Evolutionary conservation across 2,797 vertebrate species (phyloP).

Genomic region (Hydrophis major): DNA sequence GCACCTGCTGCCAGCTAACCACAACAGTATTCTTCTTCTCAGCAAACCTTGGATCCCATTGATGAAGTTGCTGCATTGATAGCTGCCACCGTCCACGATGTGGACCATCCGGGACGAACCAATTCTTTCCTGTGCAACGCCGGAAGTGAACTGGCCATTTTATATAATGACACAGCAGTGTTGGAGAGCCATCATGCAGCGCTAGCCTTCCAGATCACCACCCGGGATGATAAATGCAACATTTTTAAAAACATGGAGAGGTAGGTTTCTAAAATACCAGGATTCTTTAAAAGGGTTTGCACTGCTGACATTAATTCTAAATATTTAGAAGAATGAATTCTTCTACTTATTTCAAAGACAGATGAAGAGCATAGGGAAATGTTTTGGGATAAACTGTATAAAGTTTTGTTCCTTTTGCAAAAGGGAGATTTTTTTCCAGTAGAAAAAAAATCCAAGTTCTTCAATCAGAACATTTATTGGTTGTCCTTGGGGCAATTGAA

Average conservation of each 20-base stretch:
- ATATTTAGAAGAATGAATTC: no score
- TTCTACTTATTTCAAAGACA: not conserved
- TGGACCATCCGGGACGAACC: constrained; percentile 94
- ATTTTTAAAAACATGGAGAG: constrained; percentile 96
- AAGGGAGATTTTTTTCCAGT: not conserved
- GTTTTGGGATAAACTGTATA: not conserved
- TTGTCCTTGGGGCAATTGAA: no score
- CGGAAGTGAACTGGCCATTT: constrained; percentile 87
- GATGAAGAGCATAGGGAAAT: not conserved
- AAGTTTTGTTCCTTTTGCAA: not conserved
- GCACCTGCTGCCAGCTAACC: no score
- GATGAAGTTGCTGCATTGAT: constrained; percentile 93
- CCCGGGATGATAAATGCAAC: constrained; percentile 88
- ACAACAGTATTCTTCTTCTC: constrained; percentile 31
- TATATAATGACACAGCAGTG: constrained; percentile 93
- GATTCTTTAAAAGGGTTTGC: not conserved
- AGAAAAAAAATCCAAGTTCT: not conserved
- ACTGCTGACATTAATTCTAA: not conserved
- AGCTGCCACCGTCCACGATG: constrained; percentile 90
- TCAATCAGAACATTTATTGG: no score
- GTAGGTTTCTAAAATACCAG: constrained; percentile 61
- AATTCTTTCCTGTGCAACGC: constrained; percentile 97
- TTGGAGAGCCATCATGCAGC: constrained; percentile 95
- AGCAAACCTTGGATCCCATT: constrained; percentile 91
- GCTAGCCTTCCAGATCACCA: constrained; percentile 93